Evolutionary conservation across 2,113 vertebrate genomes (phyloP).

Genomic region (Pelmatolapia mariae): DNA sequence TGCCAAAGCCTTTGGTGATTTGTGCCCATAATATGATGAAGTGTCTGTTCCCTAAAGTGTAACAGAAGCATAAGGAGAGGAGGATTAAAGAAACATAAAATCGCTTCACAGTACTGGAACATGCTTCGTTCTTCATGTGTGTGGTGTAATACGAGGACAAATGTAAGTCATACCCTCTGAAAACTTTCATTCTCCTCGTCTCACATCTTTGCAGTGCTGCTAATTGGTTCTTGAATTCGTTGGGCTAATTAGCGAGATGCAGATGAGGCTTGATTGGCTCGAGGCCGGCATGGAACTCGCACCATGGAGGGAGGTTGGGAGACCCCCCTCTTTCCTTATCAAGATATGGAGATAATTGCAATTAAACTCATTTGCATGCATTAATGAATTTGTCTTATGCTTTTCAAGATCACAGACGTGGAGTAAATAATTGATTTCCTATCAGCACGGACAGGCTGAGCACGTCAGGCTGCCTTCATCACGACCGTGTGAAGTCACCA

Average conservation of each 20-base stretch:
- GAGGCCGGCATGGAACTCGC: conserved; percentile 49
- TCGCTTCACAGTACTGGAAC: not conserved
- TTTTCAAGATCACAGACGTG: conserved; percentile 36
- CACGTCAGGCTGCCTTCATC: not conserved
- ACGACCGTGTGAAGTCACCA: not conserved
- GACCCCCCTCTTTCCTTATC: conserved; percentile 41
- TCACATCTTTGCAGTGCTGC: not conserved
- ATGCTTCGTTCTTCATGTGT: not conserved
- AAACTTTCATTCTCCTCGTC: not conserved
- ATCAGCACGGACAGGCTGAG: conserved; percentile 21
- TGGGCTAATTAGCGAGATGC: conserved; percentile 62
- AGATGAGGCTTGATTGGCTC: conserved; percentile 59
- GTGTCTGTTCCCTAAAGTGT: not conserved
- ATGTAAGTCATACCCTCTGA: not conserved
- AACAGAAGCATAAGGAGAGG: not conserved
- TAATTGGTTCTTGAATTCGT: conserved; percentile 65
- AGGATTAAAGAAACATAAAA: not conserved
- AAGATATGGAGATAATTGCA: conserved; percentile 68
- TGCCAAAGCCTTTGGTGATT: not conserved
- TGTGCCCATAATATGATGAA: not conserved
- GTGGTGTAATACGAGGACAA: not conserved
- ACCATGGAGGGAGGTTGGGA: conserved; percentile 33
- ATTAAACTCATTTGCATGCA: conserved; percentile 67
- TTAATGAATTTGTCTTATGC: conserved; percentile 62
- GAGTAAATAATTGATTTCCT: conserved; percentile 55